Conservation (phyloP, 1,140 invertebrate species). For the Protaetia brevitarsis region DNA sequence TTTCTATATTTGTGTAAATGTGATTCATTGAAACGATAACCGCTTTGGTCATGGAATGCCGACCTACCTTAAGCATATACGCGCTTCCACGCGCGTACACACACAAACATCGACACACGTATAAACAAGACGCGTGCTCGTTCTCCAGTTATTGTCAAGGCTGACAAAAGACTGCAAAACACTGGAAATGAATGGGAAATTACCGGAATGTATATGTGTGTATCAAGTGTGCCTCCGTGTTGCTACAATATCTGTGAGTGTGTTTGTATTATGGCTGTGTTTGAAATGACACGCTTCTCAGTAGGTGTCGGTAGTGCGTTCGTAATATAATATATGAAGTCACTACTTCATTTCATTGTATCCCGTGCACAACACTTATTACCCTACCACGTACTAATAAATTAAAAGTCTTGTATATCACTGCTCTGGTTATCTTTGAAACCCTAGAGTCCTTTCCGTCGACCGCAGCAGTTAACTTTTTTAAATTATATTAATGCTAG, state of each 20-base stretch:
- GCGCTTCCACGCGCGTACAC: not conserved
- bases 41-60: conserved; percentile 30
- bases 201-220: not conserved
- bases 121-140: conserved; percentile 23
- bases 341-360: conserved; percentile 22
- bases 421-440: conserved; percentile 1
- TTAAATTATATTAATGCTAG: not conserved
- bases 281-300: conserved; percentile 6
- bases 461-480: not conserved
- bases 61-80: conserved; percentile 27
- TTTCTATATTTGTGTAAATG: conserved; percentile 30
- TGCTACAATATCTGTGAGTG: not conserved
- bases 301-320: conserved; percentile 17
- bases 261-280: not conserved
- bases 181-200: conserved; percentile 15
- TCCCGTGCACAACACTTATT: not conserved
- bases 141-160: conserved; percentile 28
- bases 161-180: conserved; percentile 21
- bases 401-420: not conserved
- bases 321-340: conserved; percentile 15
- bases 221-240: not conserved
- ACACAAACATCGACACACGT: not conserved
- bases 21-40: conserved; percentile 32
- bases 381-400: conserved; percentile 8
- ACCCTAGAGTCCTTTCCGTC: not conserved